Conservation (phyloP, 64 coral and sea anemone species). For the Pachyseris speciosa region DNA sequence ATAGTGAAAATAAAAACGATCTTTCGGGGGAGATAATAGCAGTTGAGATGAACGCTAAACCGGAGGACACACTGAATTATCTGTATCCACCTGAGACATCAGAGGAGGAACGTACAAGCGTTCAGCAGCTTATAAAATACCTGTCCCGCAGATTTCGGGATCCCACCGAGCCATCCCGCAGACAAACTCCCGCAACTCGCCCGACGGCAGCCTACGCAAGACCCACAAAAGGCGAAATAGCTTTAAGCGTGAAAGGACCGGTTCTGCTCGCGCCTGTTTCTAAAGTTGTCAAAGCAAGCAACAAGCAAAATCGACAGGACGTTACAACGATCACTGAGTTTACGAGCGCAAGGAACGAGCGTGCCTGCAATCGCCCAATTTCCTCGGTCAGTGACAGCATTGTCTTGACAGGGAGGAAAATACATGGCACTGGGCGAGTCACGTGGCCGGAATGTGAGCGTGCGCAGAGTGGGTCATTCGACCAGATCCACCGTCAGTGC, state of each 20-base stretch:
- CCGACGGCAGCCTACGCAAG: constrained; percentile 3
- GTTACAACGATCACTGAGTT: background rate
- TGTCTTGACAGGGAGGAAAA: background rate
- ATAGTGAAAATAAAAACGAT: background rate
- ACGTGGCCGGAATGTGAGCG: background rate
- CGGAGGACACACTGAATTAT: background rate
- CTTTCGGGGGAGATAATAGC: background rate
- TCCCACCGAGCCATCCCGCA: constrained; percentile 8
- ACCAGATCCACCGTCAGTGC: background rate
- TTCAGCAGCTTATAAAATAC: background rate
- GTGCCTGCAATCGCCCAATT: background rate
- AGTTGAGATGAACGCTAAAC: background rate
- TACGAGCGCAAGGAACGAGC: background rate
- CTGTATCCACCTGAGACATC: constrained; percentile 2
- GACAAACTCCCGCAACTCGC: background rate
- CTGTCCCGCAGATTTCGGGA: background rate
- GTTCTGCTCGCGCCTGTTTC: background rate
- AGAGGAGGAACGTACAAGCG: background rate
- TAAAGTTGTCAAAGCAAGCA: background rate
- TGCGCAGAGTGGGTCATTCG: background rate
- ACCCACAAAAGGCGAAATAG: constrained; percentile 34
- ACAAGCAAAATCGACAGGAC: background rate
- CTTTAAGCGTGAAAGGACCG: constrained; percentile 34
- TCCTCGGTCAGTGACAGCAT: constrained; percentile 19
- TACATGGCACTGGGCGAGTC: background rate